Evolutionary conservation across 2,113 vertebrate species (phyloP).

Genomic region (Burhinus bistriatus): DNA sequence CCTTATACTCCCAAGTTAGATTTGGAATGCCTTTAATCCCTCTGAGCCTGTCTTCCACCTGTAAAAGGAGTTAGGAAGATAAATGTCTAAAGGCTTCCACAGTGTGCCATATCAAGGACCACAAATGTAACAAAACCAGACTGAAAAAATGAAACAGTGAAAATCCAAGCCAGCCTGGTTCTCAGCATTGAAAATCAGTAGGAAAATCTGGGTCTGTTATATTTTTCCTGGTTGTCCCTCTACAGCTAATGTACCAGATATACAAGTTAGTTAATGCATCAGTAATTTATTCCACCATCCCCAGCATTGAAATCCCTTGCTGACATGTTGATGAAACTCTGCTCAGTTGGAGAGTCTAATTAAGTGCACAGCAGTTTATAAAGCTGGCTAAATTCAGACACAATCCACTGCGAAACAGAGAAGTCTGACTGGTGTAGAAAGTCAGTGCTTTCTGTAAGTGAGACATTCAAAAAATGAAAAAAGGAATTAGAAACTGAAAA

Average conservation of each 20-base stretch:
- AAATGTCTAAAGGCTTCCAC: background rate
- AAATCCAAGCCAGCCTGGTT: background rate
- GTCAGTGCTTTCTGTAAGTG: background rate
- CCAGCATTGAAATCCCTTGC: background rate
- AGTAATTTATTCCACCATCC: background rate
- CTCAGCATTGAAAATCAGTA: background rate
- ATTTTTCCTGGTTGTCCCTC: background rate
- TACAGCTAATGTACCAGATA: background rate
- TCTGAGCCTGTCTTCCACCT: background rate
- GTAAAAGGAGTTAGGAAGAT: background rate
- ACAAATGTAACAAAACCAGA: background rate
- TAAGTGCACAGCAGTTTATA: slow-evolving; percentile 16
- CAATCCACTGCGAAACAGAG: background rate
- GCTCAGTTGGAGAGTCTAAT: background rate
- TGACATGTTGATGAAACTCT: slow-evolving; percentile 19
- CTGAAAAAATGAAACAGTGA: background rate
- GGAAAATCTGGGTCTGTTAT: background rate
- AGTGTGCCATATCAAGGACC: background rate
- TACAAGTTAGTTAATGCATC: background rate
- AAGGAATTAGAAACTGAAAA: background rate
- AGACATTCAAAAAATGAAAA: background rate
- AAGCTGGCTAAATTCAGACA: slow-evolving; percentile 8
- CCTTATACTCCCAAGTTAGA: accelerated
- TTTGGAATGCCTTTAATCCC: background rate
- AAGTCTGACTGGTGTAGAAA: background rate